Conservation (phyloP, 2,113 vertebrate species). For the Psilopsiagon aymara region DNA sequence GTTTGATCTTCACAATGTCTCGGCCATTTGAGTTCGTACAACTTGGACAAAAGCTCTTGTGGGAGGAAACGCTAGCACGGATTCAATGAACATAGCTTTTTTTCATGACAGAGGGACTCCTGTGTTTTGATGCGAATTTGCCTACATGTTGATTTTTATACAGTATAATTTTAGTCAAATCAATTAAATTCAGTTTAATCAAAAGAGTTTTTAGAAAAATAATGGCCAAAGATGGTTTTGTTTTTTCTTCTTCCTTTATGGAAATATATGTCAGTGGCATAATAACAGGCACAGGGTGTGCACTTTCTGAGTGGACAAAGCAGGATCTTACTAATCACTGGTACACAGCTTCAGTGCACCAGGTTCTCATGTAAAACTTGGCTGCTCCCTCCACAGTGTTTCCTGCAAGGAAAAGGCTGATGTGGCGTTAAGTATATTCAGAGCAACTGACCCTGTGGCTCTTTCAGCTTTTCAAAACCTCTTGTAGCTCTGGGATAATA, state of each 20-base stretch:
- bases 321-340: not conserved
- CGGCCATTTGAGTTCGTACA: not conserved
- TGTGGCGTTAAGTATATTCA: not conserved
- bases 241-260: not conserved
- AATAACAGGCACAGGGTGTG: not conserved
- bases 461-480: not conserved
- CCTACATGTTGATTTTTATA: not conserved
- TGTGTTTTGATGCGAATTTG: not conserved
- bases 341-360: not conserved
- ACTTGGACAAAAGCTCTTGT: not conserved
- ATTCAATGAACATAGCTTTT: not conserved
- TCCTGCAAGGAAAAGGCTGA: not conserved
- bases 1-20: not conserved
- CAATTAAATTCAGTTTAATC: not conserved
- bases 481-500: not conserved
- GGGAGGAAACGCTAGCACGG: not conserved
- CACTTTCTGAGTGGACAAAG: not conserved
- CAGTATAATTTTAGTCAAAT: not conserved
- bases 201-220: not conserved
- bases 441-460: not conserved
- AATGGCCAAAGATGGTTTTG: not conserved
- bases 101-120: not conserved
- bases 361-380: fast-evolving
- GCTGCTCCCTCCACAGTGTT: not conserved
- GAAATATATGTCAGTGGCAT: not conserved